Base-by-base conservation (phyloP, 64 coral and sea anemone genomes). In the Porites australiensis region DNA sequence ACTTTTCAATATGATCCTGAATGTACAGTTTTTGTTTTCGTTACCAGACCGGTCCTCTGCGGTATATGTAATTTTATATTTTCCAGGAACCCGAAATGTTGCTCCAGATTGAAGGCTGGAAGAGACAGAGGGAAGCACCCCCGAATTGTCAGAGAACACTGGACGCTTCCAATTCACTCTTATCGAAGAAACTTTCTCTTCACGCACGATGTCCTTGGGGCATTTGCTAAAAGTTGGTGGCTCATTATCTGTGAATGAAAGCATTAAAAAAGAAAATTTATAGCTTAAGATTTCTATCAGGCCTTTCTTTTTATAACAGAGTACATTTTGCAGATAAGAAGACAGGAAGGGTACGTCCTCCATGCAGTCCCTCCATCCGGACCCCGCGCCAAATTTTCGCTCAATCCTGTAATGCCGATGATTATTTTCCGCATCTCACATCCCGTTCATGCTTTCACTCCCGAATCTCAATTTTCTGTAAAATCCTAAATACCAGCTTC, bases 101-200 rank as follows among this genome's bases (percentile, higher is more conserved):
- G 13, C 3, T 21, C 49, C 48, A 58, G 22, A 6, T 50, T 79
- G 45, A 15, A 13, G 50, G 0, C n/a, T 8, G 0, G 45, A 16
- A n/a, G 3, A 2, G 18, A 79, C 19, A 2, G 1, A 0, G 8
- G 87, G 87, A 0, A 51, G 72, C 5, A 11, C 46, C 20, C 87
- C 87, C 45, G 72, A 77, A 58, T 89, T 89, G 58, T 89, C 87
- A 5, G 87, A 64, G 53, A 54, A 89, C 4, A 18, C 64, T 5
- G 87, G 87, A 4, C 2, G 10, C 2, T 79, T 15, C 87, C 87
- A 89, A 13, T 45, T 89, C 4, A 79, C 21, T 66, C 44, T 63
- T 6, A 18, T 44, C 20, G 18, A 10, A 20, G 37, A 6, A 5
- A 7, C 22, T n/a, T 53, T 58, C 3, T 47, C 4, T 37, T 77